Percentiles rank a stretch among this genome's conserved stretches.
Conservation (phyloP, 2,113 vertebrate genomes). For the Tauraco erythrolophus region DNA sequence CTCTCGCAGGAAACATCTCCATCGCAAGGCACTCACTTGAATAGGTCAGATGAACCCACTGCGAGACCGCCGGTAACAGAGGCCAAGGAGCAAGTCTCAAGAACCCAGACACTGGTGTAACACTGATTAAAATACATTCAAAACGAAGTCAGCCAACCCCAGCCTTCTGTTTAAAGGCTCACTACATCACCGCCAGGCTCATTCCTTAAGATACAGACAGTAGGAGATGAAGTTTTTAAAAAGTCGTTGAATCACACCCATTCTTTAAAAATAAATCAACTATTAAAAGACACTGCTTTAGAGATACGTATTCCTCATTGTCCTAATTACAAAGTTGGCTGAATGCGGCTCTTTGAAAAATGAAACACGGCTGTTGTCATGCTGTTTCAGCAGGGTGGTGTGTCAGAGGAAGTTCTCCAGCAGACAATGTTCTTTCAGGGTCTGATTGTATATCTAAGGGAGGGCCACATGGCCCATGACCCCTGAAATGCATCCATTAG, state of each 20-base stretch:
- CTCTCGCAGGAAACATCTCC: constrained; percentile 6
- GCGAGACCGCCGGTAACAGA: neutral
- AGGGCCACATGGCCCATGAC: constrained; percentile 50
- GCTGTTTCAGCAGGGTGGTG: constrained; percentile 54
- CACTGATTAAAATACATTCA: neutral
- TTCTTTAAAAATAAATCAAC: constrained; percentile 55
- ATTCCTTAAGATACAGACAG: neutral
- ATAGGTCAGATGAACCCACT: neutral
- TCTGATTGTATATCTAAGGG: constrained; percentile 46
- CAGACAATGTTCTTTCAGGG: constrained; percentile 38
- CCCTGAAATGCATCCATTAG: constrained; percentile 2
- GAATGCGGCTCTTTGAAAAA: neutral
- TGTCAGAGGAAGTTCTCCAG: constrained; percentile 53
- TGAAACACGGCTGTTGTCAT: neutral
- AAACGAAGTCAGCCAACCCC: neutral
- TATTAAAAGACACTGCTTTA: neutral
- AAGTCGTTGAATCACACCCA: constrained; percentile 15
- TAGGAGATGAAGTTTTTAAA: constrained; percentile 13
- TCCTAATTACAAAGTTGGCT: constrained; percentile 31
- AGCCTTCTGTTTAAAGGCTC: neutral
- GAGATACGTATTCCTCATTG: neutral
- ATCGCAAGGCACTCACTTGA: neutral
- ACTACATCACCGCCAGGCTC: neutral
- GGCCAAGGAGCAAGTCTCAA: neutral
- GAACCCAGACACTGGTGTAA: neutral